Evolutionary conservation across 2,888 invertebrate species (phyloP), one percentile per base, ranked within the genome.

Genomic region (Lampropteryx suffumata): DNA sequence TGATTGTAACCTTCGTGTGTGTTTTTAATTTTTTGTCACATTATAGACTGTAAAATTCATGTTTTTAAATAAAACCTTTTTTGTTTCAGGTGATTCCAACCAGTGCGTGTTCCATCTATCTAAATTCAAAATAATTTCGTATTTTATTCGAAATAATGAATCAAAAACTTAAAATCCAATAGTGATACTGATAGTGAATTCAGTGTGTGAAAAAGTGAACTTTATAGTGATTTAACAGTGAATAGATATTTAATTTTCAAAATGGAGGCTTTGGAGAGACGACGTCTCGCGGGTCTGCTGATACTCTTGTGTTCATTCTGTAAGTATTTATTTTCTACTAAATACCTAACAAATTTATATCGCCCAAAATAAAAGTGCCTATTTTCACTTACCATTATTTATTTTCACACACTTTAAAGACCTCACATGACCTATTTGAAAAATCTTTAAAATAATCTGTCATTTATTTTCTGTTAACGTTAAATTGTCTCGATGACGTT

Each of bases 241-340:
- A 52, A 46, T 33, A 41, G 46, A 4, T 57, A 33, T 39, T 52
- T 56, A 11, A 28, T 49, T 51, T 50, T 40, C 51, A 82, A 74
- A 81, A 89, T 90, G 90, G 90, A 90, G 71, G 90, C 86, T 28
- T 67, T 85, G 49, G 89, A 90, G 65, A 75, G 89, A 71, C 77
- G 84, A 69, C 76, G 77, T 13, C 57, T 78, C 4, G 69, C 72
- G 7, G 74, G 76, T 6, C 69, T 85, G 24, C 26, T 83, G n/a
- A 64, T 82, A 59, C 73, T 88, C 63, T 76, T 89, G 60, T 82
- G 79, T 69, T 79, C 77, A 44, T 80, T 84, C 65, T 87, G 90
- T 90, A 68, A 88, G 89, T 88, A 73, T 37, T 41, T 43, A 3
- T 24, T 24, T 24, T 17, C 2, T 17, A 17, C 17, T 4, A 17